Percentiles rank a stretch among this genome's conserved stretches.
Evolutionary conservation across 2,888 invertebrate genomes (phyloP).

Genomic region (Hydraecia micacea): DNA sequence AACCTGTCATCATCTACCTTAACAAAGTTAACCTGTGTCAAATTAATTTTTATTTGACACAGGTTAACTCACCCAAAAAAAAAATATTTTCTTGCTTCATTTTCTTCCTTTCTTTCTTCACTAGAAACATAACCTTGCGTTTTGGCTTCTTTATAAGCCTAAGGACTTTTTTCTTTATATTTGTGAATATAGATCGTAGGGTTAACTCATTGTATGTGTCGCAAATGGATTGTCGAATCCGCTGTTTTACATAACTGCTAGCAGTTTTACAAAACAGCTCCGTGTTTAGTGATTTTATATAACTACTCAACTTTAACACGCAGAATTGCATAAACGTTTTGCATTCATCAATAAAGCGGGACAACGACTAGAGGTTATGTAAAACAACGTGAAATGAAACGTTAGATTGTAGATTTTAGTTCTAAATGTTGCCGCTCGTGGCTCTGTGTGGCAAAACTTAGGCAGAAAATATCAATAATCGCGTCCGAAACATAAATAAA

Average conservation of each 20-base stretch:
- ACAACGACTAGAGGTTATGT: not conserved
- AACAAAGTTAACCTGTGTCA: too few relatives aligned
- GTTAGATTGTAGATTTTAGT: not conserved
- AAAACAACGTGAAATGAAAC: not conserved
- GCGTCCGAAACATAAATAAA: not conserved
- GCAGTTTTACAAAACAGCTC: slow-evolving; percentile 1
- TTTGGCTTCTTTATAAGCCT: not conserved
- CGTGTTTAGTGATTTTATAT: not conserved
- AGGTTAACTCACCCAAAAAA: too few relatives aligned
- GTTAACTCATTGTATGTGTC: not conserved
- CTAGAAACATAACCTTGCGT: not conserved
- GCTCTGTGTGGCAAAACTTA: not conserved
- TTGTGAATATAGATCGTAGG: not conserved
- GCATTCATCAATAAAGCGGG: not conserved
- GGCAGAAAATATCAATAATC: not conserved
- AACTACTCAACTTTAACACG: not conserved
- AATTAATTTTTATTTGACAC: too few relatives aligned
- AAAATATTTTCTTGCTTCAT: not conserved
- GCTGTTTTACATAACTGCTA: not conserved
- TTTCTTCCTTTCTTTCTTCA: not conserved
- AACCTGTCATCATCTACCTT: not conserved
- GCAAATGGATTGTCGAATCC: not conserved
- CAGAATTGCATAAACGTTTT: not conserved
- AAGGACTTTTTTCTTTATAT: not conserved
- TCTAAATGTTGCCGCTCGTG: not conserved